These are phyloP conservation scores for Aethes cnicana DNA, from an alignment of 2,888 invertebrate genomes.

Conservation along the genomic window DNA sequence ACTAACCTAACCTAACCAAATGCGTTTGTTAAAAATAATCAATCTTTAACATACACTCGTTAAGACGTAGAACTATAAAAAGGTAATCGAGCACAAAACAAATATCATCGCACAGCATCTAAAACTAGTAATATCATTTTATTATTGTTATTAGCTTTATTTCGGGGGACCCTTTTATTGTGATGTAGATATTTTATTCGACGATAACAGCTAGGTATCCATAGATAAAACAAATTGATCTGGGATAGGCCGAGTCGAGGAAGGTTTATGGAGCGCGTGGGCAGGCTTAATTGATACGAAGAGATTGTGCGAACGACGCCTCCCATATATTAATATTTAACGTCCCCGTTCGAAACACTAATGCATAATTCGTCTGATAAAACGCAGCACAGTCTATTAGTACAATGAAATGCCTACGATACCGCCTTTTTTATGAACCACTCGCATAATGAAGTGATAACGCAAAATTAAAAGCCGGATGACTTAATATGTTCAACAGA, in stretches of 20 bases:
- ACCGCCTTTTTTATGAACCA: conserved; percentile 12
- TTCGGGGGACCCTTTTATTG: conserved; percentile 71
- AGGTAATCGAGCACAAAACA: conserved; percentile 26
- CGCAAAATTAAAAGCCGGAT: conserved; percentile 4
- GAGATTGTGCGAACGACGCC: conserved; percentile 67
- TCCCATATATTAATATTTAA: conserved; percentile 68
- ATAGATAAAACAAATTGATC: conserved; percentile 79
- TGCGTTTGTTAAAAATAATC: no score
- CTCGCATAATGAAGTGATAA: conserved; percentile 22
- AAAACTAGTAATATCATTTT: conserved; percentile 63
- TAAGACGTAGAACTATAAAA: conserved; percentile 5
- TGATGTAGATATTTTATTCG: conserved; percentile 79
- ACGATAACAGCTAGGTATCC: conserved; percentile 61
- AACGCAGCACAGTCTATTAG: conserved; percentile 37
- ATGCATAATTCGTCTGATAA: conserved; percentile 59
- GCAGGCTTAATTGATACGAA: conserved; percentile 68
- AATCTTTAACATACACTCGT: background rate
- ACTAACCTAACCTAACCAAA: no score
- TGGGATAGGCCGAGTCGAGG: conserved; percentile 58
- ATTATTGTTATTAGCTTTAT: conserved; percentile 70
- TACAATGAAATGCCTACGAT: conserved; percentile 36
- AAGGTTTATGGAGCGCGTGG: conserved; percentile 68
- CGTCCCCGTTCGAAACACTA: conserved; percentile 53
- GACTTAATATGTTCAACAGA: no score
- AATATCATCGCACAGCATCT: conserved; percentile 38